Evolutionary conservation across 2,113 vertebrate species (phyloP), one percentile per base, ranked within the genome.

Genomic region (Chauna torquata): DNA sequence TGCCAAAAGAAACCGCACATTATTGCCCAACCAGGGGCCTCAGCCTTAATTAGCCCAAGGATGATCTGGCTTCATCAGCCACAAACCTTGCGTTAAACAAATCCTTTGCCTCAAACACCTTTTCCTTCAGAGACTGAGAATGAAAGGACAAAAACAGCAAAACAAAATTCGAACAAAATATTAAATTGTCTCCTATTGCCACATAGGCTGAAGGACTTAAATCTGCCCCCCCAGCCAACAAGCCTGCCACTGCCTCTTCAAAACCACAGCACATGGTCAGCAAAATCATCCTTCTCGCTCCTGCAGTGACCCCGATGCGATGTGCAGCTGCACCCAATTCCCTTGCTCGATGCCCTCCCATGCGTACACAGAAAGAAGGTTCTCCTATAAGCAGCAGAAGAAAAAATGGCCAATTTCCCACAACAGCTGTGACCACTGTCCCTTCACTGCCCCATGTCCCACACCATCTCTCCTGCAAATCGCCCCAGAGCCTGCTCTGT

Each of bases 291-390:
- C 44, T 42, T 34, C 28, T 54, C 1, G 0, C 42, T 24, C 8
- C 4, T 1, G 0, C 34, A 76, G n/a, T 2, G 2, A 27, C 34
- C 38, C 15, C 2, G 0, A 30, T 7, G 16, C 0, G 2, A 19
- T 18, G 32, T 18, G 55, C 65, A 64, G 57, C 84, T 87, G 59
- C 22, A 91, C 65, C 42, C 30, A 8, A 8, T 47, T 65, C 57
- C 61, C 32, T 78, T 19, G 36, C 28, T 16, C 1, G 1, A 42
- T 25, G 66, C 12, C 14, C 45, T 89, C 42, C 61, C 5, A 1
- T 2, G 15, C 1, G 0, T 17, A 65, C 11, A 42, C 32, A 11
- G 4, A 49, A 9, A 74, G 45, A 16, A 47, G 1, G 6, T 50
- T 78, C 70, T 74, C 27, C 23, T 36, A 24, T 8, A 52, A 59